Percentiles rank a stretch among this genome's conserved stretches.
Conservation (phyloP, 1,140 invertebrate species). For the Microplitis demolitor region DNA sequence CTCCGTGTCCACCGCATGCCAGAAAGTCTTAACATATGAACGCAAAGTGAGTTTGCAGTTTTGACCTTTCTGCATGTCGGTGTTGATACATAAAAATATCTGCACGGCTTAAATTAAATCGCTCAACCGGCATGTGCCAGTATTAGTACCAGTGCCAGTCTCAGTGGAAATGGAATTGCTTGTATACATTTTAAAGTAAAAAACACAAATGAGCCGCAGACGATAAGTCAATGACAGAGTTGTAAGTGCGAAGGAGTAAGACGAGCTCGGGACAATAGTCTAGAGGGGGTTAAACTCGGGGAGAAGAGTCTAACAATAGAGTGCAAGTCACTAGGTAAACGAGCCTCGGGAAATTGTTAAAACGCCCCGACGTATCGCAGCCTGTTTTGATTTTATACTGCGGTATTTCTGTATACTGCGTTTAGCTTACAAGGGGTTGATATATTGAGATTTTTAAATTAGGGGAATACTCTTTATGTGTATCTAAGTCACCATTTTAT, state of each 20-base stretch:
- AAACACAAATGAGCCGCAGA: conserved; percentile 32
- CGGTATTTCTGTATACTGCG: neutral
- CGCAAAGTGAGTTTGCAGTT: conserved; percentile 57
- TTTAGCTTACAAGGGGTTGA: neutral
- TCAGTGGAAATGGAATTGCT: conserved; percentile 44
- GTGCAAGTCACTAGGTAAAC: conserved; percentile 63
- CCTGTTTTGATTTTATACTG: conserved; percentile 54
- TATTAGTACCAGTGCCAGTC: conserved; percentile 58
- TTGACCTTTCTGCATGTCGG: conserved; percentile 26
- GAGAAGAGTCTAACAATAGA: conserved; percentile 50
- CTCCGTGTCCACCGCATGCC: conserved; percentile 35
- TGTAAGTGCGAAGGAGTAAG: conserved; percentile 18
- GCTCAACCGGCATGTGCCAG: conserved; percentile 34
- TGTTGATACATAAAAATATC: too few species aligned
- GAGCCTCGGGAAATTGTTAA: conserved; percentile 56
- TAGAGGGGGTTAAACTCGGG: conserved; percentile 27
- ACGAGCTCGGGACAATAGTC: conserved; percentile 30
- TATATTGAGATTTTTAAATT: conserved; percentile 6
- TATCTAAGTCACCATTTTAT: neutral
- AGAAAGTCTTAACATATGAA: conserved; percentile 58
- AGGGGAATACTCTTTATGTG: neutral
- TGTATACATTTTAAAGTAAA: conserved; percentile 47
- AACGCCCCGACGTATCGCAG: conserved; percentile 46
- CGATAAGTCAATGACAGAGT: neutral
- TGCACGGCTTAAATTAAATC: too few species aligned